Percentiles rank a stretch among this genome's conserved stretches.
These are phyloP conservation scores for Crocallis elinguaria DNA, from an alignment of 2,888 invertebrate species.

Conservation along the genomic window DNA sequence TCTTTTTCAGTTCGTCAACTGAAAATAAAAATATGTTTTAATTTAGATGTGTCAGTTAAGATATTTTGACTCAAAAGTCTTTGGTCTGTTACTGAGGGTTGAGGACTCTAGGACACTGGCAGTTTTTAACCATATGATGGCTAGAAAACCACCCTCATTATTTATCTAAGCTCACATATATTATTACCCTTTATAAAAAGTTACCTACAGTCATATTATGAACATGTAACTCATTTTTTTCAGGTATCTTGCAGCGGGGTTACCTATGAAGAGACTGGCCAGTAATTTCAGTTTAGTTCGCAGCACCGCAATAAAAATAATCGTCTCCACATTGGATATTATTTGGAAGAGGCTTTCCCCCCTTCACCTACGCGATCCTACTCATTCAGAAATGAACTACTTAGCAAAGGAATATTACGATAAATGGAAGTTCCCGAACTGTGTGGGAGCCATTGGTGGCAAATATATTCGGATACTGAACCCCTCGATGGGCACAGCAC, in stretches of 20 bases:
- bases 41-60: neutral
- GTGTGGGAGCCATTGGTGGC: slow-evolving; percentile 34
- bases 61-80: too few relatives aligned
- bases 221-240: slow-evolving; percentile 1
- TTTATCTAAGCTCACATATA: neutral
- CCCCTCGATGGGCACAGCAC: neutral
- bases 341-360: slow-evolving; percentile 22
- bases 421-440: slow-evolving; percentile 35
- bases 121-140: too few relatives aligned
- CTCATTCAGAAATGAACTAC: slow-evolving; percentile 7
- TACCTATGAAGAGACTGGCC: slow-evolving; percentile 24
- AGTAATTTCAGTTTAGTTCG: slow-evolving; percentile 11
- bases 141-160: neutral
- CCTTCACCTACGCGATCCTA: slow-evolving; percentile 17
- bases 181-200: too few relatives aligned
- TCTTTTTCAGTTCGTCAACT: slow-evolving; percentile 40
- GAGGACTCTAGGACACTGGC: too few relatives aligned
- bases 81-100: too few relatives aligned
- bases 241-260: slow-evolving; percentile 31
- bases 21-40: slow-evolving; percentile 18
- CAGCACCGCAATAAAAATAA: slow-evolving; percentile 18
- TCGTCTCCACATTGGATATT: slow-evolving; percentile 18
- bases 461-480: slow-evolving; percentile 25
- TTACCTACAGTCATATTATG: too few relatives aligned
- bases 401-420: slow-evolving; percentile 23